These are phyloP conservation scores for Drosophila sordidapex DNA, from an alignment of 2,888 invertebrate genomes.

Conservation along the genomic window DNA sequence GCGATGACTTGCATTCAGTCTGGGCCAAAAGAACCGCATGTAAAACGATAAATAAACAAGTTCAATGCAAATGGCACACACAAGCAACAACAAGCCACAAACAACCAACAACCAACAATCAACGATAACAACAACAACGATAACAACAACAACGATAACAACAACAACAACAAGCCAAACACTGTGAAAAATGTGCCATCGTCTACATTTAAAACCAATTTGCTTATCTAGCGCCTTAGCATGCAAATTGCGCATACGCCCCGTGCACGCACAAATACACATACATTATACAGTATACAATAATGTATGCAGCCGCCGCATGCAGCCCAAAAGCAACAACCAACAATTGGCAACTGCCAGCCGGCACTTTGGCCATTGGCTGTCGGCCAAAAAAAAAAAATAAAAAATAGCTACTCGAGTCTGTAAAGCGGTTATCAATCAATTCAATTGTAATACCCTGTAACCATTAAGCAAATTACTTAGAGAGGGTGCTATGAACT, in stretches of 20 bases:
- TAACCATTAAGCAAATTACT: background rate
- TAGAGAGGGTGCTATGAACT: background rate
- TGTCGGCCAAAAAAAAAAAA: conserved; percentile 62
- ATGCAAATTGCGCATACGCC: conserved; percentile 80
- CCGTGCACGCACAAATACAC: conserved; percentile 37
- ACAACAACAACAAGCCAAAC: background rate
- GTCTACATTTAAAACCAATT: conserved; percentile 58
- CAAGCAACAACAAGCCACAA: conserved; percentile 8
- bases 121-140: background rate
- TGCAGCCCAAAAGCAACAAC: conserved; percentile 17
- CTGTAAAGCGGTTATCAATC: conserved; percentile 73
- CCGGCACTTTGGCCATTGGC: conserved; percentile 49
- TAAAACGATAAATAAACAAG: conserved; percentile 54
- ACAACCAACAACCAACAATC: background rate
- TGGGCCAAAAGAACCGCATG: conserved; percentile 13
- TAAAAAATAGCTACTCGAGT: conserved; percentile 32
- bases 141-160: background rate
- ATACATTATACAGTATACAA: background rate
- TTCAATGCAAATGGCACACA: conserved; percentile 69
- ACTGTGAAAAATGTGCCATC: conserved; percentile 53
- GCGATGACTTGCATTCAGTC: conserved; percentile 47
- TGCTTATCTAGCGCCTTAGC: conserved; percentile 61
- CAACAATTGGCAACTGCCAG: conserved; percentile 20
- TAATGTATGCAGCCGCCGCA: conserved; percentile 1
- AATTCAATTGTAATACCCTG: conserved; percentile 44